These are phyloP conservation scores for Agapetus fuscipes DNA, from an alignment of 2,888 invertebrate genomes.

Conservation along the genomic window DNA sequence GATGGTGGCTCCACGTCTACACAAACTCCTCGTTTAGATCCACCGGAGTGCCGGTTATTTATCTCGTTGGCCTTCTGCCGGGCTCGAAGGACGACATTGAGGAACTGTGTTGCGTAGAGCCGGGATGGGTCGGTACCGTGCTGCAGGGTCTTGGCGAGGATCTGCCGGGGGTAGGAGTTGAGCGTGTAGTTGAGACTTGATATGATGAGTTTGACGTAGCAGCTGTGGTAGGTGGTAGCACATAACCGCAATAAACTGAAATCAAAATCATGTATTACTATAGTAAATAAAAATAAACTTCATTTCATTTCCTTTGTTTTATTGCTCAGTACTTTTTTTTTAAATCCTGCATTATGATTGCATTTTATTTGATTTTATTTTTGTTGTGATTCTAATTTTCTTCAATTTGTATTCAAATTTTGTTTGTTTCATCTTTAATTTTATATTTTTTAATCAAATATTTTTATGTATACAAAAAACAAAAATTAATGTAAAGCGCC, in stretches of 20 bases:
- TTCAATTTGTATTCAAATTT: too few species aligned
- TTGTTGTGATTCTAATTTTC: too few species aligned
- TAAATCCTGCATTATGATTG: too few species aligned
- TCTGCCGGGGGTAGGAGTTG: conserved; percentile 60
- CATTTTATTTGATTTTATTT: too few species aligned
- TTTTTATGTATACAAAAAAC: too few species aligned
- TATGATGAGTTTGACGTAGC: conserved; percentile 87
- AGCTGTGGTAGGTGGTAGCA: conserved; percentile 74
- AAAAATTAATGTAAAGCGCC: too few species aligned
- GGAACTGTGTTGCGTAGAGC: conserved; percentile 85
- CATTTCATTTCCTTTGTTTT: too few species aligned
- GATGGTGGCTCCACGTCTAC: conserved; percentile 6
- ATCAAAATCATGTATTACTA: conserved; percentile 14
- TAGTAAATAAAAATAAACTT: neutral
- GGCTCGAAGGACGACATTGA: conserved; percentile 76
- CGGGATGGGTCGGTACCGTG: conserved; percentile 48
- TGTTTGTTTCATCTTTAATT: too few species aligned
- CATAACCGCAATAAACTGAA: conserved; percentile 71
- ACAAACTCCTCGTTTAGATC: neutral
- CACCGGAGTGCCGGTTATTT: conserved; percentile 31
- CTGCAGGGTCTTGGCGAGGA: conserved; percentile 49
- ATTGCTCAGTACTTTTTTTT: too few species aligned
- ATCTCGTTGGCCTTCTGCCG: conserved; percentile 41
- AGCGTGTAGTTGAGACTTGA: conserved; percentile 83
- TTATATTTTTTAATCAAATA: too few species aligned